These are phyloP conservation scores for Athene cunicularia DNA, from an alignment of 2,113 vertebrate genomes.

Conservation along the genomic window DNA sequence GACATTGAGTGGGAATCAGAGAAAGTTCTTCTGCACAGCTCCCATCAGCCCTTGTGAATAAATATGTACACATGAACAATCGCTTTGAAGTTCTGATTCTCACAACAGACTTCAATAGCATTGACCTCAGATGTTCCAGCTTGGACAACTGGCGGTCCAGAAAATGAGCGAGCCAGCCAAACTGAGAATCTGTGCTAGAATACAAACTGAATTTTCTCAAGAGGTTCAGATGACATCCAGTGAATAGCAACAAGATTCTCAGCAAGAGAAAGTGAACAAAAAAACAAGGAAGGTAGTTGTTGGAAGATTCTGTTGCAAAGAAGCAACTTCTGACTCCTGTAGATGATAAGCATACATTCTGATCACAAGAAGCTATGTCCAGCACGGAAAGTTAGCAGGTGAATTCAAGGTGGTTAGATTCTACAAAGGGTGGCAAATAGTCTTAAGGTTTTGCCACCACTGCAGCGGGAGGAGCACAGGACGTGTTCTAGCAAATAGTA, in stretches of 20 bases:
- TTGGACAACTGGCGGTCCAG: neutral
- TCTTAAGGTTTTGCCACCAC: neutral
- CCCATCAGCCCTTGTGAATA: neutral
- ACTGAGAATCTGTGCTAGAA: neutral
- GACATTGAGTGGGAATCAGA: neutral
- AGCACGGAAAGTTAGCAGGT: neutral
- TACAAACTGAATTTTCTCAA: neutral
- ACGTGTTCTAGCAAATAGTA: neutral
- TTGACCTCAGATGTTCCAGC: neutral
- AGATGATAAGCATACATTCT: neutral
- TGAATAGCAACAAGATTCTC: neutral
- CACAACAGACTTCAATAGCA: neutral
- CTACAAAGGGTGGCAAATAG: neutral
- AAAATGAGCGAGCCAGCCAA: neutral
- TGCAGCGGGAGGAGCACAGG: accelerated
- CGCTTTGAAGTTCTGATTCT: neutral
- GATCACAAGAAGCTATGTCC: neutral
- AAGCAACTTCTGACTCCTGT: neutral
- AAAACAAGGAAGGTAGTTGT: neutral
- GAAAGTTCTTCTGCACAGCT: neutral
- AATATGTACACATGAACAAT: neutral
- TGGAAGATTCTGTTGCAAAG: neutral
- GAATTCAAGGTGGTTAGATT: neutral
- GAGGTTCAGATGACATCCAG: neutral
- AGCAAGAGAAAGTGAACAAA: neutral